Base-by-base conservation (phyloP, 2,888 invertebrate genomes). In the Pheosia gnoma region DNA sequence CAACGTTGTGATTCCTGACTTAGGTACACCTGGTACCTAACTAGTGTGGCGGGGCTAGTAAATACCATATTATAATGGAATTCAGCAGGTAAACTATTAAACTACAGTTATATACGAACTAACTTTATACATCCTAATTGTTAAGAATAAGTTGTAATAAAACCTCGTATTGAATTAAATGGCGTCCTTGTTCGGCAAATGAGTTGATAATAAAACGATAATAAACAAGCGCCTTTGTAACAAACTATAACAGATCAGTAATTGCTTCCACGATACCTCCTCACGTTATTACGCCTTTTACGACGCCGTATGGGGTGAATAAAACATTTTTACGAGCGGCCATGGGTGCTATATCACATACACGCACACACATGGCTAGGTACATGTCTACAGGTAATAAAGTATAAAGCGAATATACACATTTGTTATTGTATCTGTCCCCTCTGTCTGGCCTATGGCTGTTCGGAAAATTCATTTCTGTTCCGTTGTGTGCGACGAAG, bases 211-310 rank as follows among this genome's bases (percentile, higher is more conserved):
- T 93, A 93, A 93, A 93, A 92, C 82, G 91, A 91, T 92, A 93
- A 91, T 93, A 93, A 93, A 93, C 89, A 90, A 88, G 90, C 90
- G 90, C 91, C 90, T 90, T 93, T 91, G 93, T 93, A 91, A 93
- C 93, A 93, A 93, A 93, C 93, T 93, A 93, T 93, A 93, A 93
- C 93, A 93, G 93, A 93, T 93, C 91, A 86, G 93, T 93, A 93
- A 93, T 93, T 93, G 93, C 91, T 91, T 91, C 90, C 89, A 90
- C 93, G 91, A 92, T 93, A 90, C 93, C 93, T 93, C 85, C 91
- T 90, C 88, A 88, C 91, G 92, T 93, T 93, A 93, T 93, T 93
- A 93, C 93, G 90, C 88, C 91, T 92, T 93, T 93, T 92, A 93
- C 93, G 93, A 93, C 88, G 90, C 90, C 91, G 93, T 92, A 93